Base-by-base conservation (phyloP, 2,113 vertebrate genomes). In the Ophiodon elongatus region DNA sequence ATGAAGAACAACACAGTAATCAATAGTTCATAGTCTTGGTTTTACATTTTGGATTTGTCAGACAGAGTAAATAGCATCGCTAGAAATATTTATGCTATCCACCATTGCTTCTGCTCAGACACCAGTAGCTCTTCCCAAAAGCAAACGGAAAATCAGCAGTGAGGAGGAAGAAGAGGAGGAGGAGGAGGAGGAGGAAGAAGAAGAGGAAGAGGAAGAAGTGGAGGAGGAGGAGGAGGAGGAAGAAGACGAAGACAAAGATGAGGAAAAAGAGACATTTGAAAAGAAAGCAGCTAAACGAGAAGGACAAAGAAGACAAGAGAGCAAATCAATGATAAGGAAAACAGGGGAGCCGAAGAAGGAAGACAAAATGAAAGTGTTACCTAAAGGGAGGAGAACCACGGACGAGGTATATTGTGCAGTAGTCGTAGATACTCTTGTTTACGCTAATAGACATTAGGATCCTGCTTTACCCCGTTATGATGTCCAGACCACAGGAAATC, bases 151-250 rank as follows among this genome's bases (percentile, higher is more conserved):
- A 69, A 60, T 85, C 43, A 91, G 71, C 85, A 91, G 59, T 86
- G 88, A 93, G 35, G 94, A 94, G 17, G 91, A 94, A 0, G 90
- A 93, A 0, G 89, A 91, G 0, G 91, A 92, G 0, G 93, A 88
- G 0, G 87, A 87, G 0, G 87, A 89, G 0, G 87, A 90, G 8
- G 23, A 86, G 19, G 77, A 84, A 0, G 89, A 89, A 0, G 91
- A 93, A 0, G 85, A 88, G 0, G 91, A 88, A 0, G 89, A 89
- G 0, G 84, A 89, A 0, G 85, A 90, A 0, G 85, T 92, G 0
- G 84, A 88, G 0, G 88, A 89, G 80, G 85, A 89, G 0, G 85
- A 89, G 0, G 85, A 92, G 0, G 84, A 87, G 0, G 88, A 89
- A 79, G 85, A 90, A 0, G 84, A 88, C 0, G 75, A 91, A 0